Evolutionary conservation across 2,797 vertebrate species (phyloP).

Genomic region (Arctocebus calabarensis): DNA sequence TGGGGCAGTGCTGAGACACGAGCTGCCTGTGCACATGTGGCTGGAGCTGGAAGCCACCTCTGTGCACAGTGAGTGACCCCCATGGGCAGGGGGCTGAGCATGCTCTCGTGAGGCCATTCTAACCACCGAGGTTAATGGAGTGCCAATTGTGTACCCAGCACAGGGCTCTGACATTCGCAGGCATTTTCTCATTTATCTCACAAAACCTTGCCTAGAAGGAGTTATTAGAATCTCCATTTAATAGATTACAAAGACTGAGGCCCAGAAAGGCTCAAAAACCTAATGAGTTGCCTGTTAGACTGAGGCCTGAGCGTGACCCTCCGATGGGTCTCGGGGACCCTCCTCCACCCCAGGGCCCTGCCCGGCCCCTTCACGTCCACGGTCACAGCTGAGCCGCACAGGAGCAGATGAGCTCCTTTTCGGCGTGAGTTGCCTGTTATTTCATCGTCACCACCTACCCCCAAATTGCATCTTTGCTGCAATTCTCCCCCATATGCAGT

Average conservation of each 20-base stretch:
- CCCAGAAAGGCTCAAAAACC: rapidly evolving
- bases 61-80: not conserved
- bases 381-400: rapidly evolving
- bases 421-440: not conserved
- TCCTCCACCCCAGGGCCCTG: not conserved
- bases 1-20: rapidly evolving
- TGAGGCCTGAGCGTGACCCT: rapidly evolving
- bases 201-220: not conserved
- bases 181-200: not conserved
- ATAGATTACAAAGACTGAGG: not conserved
- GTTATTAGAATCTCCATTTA: not conserved
- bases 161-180: rapidly evolving
- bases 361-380: rapidly evolving
- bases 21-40: too few relatives aligned
- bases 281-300: rapidly evolving
- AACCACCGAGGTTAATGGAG: rapidly evolving
- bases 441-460: rapidly evolving
- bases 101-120: rapidly evolving
- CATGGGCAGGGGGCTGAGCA: rapidly evolving
- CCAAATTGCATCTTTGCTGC: not conserved
- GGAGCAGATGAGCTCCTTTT: not conserved
- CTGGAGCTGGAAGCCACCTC: not conserved
- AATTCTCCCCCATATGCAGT: rapidly evolving
- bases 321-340: rapidly evolving
- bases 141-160: not conserved